Base-by-base conservation (phyloP, 1,140 invertebrate genomes). In the Drosophila takahashii region DNA sequence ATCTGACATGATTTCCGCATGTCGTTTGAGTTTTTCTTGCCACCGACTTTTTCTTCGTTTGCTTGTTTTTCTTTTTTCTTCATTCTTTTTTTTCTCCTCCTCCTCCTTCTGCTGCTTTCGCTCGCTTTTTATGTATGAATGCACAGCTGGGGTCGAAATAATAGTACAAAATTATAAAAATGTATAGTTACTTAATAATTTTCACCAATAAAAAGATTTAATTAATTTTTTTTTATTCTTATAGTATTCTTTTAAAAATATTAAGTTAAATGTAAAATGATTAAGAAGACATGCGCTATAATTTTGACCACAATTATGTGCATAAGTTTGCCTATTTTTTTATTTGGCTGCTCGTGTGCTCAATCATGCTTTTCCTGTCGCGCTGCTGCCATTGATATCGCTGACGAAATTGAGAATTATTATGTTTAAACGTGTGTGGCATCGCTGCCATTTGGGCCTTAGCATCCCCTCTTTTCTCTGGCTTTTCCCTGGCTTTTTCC, bases 351-450 rank as follows among this genome's bases (percentile, higher is more conserved):
- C 52, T 81, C 74, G 81, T 86, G 81, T 76, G 81, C 81, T 87
- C 81, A 81, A 87, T 87, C 75, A 72, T 87, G 83, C 69, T 77
- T 83, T 81, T 86, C 74, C 83, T 87, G 83, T 79, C 75, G 53
- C 42, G 45, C 60, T 73, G 69, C 47, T 44, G 77, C 77, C 81
- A 86, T 86, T 86, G 83, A 89, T 87, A 87, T 79, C 72, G 83
- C 76, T 83, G 84, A 89, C 84, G 84, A 89, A 87, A 87, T 87
- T 87, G 79, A 87, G 83, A 87, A 87, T 87, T 87, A 87, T 89
- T 87, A 89, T 89, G 83, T 87, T 89, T 87, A 87, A 87, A 84
- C 79, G 84, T 86, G 79, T 86, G 83, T 77, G 75, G 72, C 60
- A 75, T 75, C 65, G 56, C 32, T 57, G 76, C 77, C 77, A 69